phyloP scores from a whole-genome alignment of 2,797 vertebrate species.

The Acrossocheilus fasciatus region DNA sequence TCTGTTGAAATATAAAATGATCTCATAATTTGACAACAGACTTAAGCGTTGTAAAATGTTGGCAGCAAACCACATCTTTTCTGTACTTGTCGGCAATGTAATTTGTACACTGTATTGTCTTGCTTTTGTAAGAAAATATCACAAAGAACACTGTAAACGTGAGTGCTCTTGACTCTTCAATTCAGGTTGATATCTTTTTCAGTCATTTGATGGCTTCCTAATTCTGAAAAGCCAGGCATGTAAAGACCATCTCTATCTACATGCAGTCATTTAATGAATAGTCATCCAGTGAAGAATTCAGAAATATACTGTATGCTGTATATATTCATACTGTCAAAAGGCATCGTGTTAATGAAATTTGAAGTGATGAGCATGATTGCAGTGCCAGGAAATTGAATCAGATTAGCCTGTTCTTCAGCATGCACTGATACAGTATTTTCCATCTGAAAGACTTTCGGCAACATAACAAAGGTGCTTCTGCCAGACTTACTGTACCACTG shows the following conservation, averaged over 20 bases:
- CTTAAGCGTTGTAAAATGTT: not conserved
- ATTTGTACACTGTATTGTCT: not conserved
- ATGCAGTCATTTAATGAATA: not conserved
- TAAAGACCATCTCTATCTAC: not conserved
- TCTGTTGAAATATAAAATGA: not conserved
- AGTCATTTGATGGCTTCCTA: not conserved
- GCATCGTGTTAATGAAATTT: not conserved
- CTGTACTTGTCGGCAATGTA: not conserved
- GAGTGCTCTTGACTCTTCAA: not conserved
- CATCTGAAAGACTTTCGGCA: not conserved
- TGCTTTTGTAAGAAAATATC: not conserved
- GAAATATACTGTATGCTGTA: not conserved
- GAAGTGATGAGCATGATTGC: not conserved
- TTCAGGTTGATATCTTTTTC: not conserved
- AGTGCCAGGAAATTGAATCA: not conserved
- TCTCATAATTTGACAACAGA: not conserved
- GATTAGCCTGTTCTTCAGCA: conserved; percentile 10
- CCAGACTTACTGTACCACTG: not conserved
- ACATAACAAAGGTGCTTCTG: not conserved
- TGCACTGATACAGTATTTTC: not conserved
- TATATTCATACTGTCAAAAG: not conserved
- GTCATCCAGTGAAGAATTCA: not conserved
- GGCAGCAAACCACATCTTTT: conserved; percentile 14
- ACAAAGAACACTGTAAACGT: not conserved
- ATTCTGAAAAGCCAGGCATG: conserved; percentile 4